Percentiles rank a stretch among this genome's conserved stretches.
Evolutionary conservation across 2,113 vertebrate species (phyloP).

Genomic region (Tyto alba): DNA sequence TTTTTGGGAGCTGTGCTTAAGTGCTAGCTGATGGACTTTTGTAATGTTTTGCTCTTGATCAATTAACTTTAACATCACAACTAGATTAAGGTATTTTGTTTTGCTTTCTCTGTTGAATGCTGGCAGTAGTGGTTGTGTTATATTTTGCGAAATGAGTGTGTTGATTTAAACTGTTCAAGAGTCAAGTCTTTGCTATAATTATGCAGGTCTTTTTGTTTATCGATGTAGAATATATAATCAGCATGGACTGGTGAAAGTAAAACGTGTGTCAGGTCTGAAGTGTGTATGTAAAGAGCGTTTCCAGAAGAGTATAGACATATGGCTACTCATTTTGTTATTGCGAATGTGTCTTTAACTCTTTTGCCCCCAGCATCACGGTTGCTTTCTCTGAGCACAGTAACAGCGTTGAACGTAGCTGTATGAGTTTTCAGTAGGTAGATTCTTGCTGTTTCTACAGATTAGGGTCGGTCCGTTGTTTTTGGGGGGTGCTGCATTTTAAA

Average conservation of each 20-base stretch:
- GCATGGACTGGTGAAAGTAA: not conserved
- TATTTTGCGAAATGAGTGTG: not conserved
- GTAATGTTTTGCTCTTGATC: not conserved
- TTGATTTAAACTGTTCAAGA: not conserved
- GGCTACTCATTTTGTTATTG: not conserved
- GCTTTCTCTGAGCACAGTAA: not conserved
- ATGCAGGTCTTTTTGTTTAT: not conserved
- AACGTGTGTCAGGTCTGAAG: not conserved
- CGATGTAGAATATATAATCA: not conserved
- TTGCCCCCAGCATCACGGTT: not conserved
- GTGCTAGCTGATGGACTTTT: constrained; percentile 24
- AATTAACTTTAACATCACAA: not conserved
- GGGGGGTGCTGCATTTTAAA: not conserved
- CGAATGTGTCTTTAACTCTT: constrained; percentile 21
- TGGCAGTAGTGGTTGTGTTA: not conserved
- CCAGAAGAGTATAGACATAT: not conserved
- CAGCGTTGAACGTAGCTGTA: not conserved
- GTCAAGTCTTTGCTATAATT: not conserved
- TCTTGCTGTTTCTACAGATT: not conserved
- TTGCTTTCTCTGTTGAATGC: not conserved
- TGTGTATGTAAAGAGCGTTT: not conserved
- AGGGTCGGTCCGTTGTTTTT: not conserved
- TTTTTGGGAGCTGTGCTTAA: not conserved
- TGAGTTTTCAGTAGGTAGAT: not conserved
- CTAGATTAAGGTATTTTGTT: constrained; percentile 36